Evolutionary conservation across 2,113 vertebrate genomes (phyloP).

Genomic region (Ageneiosus marmoratus): DNA sequence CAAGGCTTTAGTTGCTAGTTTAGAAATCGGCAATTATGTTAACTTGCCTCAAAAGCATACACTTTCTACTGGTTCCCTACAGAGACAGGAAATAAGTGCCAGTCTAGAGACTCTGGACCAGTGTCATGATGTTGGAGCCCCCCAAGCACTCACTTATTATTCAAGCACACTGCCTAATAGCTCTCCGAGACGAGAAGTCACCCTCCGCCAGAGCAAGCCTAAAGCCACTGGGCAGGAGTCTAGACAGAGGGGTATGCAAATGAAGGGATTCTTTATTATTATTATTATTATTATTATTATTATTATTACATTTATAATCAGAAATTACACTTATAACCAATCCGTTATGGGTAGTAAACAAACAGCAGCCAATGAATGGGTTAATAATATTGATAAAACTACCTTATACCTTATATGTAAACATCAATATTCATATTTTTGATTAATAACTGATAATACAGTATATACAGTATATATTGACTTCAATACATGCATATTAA

Average conservation of each 20-base stretch:
- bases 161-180: constrained; percentile 75
- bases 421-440: neutral
- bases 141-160: constrained; percentile 82
- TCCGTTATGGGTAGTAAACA: neutral
- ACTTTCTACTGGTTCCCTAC: constrained; percentile 36
- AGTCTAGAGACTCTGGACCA: constrained; percentile 81
- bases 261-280: neutral
- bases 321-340: neutral
- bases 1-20: neutral
- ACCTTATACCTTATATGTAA: neutral
- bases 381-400: neutral
- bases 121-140: constrained; percentile 66
- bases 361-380: neutral
- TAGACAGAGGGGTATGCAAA: constrained; percentile 1
- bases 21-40: neutral
- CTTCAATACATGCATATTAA: neutral
- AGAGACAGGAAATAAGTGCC: constrained; percentile 84
- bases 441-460: neutral
- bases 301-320: neutral
- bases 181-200: constrained; percentile 88
- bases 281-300: neutral
- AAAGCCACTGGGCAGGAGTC: constrained; percentile 80
- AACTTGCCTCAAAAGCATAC: neutral
- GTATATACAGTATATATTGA: neutral
- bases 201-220: constrained; percentile 90